Evolutionary conservation across 2,113 vertebrate genomes (phyloP).

Genomic region (Scomber japonicus): DNA sequence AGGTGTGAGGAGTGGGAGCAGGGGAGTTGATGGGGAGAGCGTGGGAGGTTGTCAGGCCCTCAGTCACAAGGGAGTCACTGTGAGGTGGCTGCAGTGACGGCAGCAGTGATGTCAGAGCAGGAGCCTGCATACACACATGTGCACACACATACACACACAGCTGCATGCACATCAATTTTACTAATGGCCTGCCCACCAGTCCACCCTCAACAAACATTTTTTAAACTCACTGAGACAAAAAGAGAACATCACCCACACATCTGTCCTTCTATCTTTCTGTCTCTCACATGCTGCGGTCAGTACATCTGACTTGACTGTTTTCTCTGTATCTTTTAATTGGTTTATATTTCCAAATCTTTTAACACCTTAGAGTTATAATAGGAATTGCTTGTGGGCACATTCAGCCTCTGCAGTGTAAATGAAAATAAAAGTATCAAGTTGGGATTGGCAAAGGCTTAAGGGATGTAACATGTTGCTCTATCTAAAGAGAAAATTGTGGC

Average conservation of each 20-base stretch:
- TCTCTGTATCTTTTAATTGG: slow-evolving; percentile 6
- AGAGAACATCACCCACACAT: slow-evolving; percentile 64
- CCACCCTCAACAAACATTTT: slow-evolving; percentile 57
- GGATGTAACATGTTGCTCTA: slow-evolving; percentile 15
- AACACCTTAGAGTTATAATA: not conserved
- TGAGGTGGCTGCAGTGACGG: slow-evolving; percentile 79
- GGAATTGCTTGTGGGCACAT: not conserved
- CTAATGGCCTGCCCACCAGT: slow-evolving; percentile 69
- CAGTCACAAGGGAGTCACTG: slow-evolving; percentile 80
- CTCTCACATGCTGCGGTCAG: not conserved
- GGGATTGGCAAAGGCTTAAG: slow-evolving; percentile 9
- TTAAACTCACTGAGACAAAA: slow-evolving; percentile 58
- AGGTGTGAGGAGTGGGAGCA: slow-evolving; percentile 39
- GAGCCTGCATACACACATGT: slow-evolving; percentile 3
- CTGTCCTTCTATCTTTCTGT: slow-evolving; percentile 24
- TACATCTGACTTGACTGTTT: not conserved
- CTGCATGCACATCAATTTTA: slow-evolving; percentile 62
- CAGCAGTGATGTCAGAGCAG: slow-evolving; percentile 77
- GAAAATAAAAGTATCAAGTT: slow-evolving; percentile 11
- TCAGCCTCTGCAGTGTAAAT: slow-evolving; percentile 9
- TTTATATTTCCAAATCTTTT: slow-evolving; percentile 9
- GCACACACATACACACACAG: slow-evolving; percentile 38
- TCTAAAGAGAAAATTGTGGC: slow-evolving; percentile 7
- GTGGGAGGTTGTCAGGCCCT: slow-evolving; percentile 81
- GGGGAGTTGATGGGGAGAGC: slow-evolving; percentile 61